These are phyloP conservation scores for Protonibea diacanthus DNA, from an alignment of 2,797 vertebrate genomes.

Conservation along the genomic window DNA sequence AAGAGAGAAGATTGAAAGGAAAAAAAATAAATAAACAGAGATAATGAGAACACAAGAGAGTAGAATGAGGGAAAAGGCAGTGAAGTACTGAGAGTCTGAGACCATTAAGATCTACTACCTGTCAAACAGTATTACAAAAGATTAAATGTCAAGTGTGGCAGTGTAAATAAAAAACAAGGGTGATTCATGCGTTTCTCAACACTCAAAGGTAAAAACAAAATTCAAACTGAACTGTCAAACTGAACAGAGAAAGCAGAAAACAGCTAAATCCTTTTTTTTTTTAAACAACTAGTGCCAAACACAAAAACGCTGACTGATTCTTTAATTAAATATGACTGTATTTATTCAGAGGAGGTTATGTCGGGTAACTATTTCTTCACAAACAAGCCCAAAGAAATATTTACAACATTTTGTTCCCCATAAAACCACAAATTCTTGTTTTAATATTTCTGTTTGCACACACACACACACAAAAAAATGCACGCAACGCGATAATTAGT, in stretches of 20 bases:
- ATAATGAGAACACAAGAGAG: conserved; percentile 67
- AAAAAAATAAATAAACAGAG: conserved; percentile 38
- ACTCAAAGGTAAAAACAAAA: conserved; percentile 45
- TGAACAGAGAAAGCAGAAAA: not conserved
- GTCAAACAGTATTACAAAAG: conserved; percentile 50
- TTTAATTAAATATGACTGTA: conserved; percentile 4
- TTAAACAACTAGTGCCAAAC: not conserved
- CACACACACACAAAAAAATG: not conserved
- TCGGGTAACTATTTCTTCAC: not conserved
- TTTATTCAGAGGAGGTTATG: not conserved
- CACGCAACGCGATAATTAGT: not conserved
- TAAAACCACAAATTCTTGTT: conserved; percentile 14
- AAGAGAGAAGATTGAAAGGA: conserved; percentile 13
- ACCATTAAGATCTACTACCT: conserved; percentile 47
- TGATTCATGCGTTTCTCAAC: conserved; percentile 48
- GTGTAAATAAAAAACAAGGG: conserved; percentile 45
- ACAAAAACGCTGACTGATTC: not conserved
- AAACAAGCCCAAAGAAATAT: not conserved
- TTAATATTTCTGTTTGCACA: not conserved
- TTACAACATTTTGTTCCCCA: not conserved
- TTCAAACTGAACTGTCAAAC: conserved; percentile 33
- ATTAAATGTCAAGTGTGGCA: conserved; percentile 50
- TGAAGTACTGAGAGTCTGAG: conserved; percentile 27
- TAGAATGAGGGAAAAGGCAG: conserved; percentile 16
- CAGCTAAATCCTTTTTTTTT: not conserved